A percentile compares a stretch with the other conserved stretches of the same genome.
These are phyloP conservation scores for Enteromius trimaculatus DNA, from an alignment of 2,797 vertebrate genomes.

Conservation along the genomic window DNA sequence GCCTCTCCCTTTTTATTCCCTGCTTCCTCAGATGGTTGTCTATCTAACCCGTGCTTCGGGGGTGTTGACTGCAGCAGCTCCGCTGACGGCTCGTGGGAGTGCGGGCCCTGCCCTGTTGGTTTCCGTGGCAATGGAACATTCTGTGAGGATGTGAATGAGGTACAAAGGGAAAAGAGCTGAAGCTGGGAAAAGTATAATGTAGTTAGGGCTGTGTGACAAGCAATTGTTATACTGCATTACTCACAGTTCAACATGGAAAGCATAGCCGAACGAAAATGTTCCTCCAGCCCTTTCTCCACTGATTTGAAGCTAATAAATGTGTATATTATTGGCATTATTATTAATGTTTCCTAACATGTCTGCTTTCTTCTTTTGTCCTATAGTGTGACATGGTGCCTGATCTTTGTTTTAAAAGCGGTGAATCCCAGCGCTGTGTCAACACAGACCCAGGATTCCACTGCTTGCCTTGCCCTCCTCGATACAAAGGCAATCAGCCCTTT, in stretches of 20 bases:
- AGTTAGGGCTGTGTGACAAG: slow-evolving; percentile 32
- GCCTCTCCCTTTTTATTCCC: slow-evolving; percentile 31
- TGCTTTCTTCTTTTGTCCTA: slow-evolving; percentile 10
- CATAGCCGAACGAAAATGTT: neutral
- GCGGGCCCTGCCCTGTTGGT: slow-evolving; percentile 90
- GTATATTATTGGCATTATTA: neutral
- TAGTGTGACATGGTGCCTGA: slow-evolving; percentile 93
- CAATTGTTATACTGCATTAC: neutral
- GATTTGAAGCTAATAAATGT: neutral
- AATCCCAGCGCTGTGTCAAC: slow-evolving; percentile 88
- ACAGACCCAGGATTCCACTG: slow-evolving; percentile 96
- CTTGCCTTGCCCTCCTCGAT: slow-evolving; percentile 92
- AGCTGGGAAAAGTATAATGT: slow-evolving; percentile 37
- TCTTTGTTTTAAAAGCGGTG: slow-evolving; percentile 87
- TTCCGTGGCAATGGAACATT: slow-evolving; percentile 91
- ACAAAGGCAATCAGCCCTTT: slow-evolving; percentile 93
- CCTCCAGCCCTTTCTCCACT: neutral
- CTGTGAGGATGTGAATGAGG: slow-evolving; percentile 96
- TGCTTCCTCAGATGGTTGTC: slow-evolving; percentile 86
- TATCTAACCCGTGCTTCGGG: slow-evolving; percentile 95
- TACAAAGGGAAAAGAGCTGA: slow-evolving; percentile 62
- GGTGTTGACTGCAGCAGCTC: slow-evolving; percentile 92
- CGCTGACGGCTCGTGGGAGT: slow-evolving; percentile 95
- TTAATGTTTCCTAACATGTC: neutral
- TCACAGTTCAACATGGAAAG: slow-evolving; percentile 7